phyloP scores from a whole-genome alignment of 2,797 vertebrate species.

The Vipera latastei region DNA sequence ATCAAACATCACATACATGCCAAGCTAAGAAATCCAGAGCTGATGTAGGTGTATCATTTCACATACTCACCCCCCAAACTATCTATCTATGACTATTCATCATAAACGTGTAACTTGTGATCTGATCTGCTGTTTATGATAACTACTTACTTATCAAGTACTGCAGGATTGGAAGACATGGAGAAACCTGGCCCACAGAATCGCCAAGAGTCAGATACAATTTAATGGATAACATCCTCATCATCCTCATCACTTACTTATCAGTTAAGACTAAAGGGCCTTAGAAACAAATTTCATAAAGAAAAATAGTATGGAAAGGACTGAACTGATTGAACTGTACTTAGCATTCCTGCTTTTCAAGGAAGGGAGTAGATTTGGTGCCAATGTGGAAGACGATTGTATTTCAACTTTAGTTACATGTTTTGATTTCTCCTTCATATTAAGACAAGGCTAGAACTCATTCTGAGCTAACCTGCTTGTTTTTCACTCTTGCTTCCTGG shows the following conservation, averaged over 20 bases:
- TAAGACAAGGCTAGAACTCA: neutral
- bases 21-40: neutral
- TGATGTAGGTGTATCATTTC: neutral
- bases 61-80: neutral
- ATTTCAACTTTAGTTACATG: neutral
- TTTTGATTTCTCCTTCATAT: neutral
- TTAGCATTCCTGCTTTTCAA: neutral
- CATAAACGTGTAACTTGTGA: neutral
- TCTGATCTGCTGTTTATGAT: neutral
- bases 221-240: neutral
- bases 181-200: neutral
- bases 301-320: neutral
- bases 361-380: neutral
- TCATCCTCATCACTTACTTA: neutral
- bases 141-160: neutral
- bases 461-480: neutral
- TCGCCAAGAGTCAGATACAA: neutral
- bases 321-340: neutral
- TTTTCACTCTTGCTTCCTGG: neutral
- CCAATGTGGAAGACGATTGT: neutral
- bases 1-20: neutral
- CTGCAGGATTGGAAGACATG: neutral
- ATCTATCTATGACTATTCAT: neutral
- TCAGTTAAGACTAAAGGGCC: neutral
- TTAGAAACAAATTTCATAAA: neutral